phyloP scores from a whole-genome alignment of 2,888 invertebrate genomes.

The Noctua comes region DNA sequence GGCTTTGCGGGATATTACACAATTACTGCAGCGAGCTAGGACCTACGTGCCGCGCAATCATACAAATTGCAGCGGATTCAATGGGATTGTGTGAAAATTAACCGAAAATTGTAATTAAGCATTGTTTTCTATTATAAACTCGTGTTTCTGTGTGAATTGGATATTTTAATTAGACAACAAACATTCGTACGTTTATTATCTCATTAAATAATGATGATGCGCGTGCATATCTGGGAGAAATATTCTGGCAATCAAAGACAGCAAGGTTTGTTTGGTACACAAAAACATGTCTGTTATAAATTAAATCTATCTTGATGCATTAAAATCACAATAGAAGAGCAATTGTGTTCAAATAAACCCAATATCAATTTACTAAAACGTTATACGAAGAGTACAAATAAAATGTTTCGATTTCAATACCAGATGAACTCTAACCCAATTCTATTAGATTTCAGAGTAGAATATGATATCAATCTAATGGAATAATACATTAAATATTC shows the following conservation, averaged over 20 bases:
- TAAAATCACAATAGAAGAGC: constrained; percentile 25
- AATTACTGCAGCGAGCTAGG: constrained; percentile 55
- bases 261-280: neutral
- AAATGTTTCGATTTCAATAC: constrained; percentile 38
- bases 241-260: constrained; percentile 12
- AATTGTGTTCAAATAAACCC: constrained; percentile 14
- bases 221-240: constrained; percentile 15
- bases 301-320: constrained; percentile 14
- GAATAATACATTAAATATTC: constrained; percentile 42
- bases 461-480: constrained; percentile 33
- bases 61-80: constrained; percentile 59
- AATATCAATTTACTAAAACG: constrained; percentile 41
- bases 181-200: constrained; percentile 5
- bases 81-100: constrained; percentile 56
- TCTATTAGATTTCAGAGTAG: constrained; percentile 14
- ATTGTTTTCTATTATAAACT: constrained; percentile 46
- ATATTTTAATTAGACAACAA: constrained; percentile 29
- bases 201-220: neutral
- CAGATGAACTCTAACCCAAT: constrained; percentile 40
- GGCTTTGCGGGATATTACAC: constrained; percentile 57
- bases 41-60: constrained; percentile 54
- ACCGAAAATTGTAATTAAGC: constrained; percentile 52
- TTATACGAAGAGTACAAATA: constrained; percentile 3
- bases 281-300: constrained; percentile 31
- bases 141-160: constrained; percentile 37